Base-by-base conservation (phyloP, 2,113 vertebrate species). In the Neotoma lepida region DNA sequence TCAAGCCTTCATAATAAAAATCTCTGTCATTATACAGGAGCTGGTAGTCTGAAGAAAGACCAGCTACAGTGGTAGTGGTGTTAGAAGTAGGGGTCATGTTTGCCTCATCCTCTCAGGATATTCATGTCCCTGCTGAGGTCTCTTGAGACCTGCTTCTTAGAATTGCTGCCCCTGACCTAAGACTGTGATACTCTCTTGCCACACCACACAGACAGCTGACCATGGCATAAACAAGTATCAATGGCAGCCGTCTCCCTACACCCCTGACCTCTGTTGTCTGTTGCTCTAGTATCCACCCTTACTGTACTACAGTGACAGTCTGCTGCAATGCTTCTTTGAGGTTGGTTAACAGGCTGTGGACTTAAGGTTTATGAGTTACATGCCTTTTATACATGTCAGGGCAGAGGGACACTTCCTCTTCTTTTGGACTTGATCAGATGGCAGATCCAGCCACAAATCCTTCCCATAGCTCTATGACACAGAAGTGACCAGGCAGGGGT, bases 171-270 rank as follows among this genome's bases (percentile, higher is more conserved):
- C 33, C 61, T 15, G 87, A 41, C 49, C 61, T 26, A 35, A 0
- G 49, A 18, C 73, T 61, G 73, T 80, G 35, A 68, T 18, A 9
- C 13, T 17, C 49, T 73, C 26, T 28, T 22, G 61, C 58, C 51
- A 4, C 7, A 4, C 4, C 9, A 7, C 44, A 39, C 0, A 28
- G 56, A 26, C 0, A 26, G 10, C 22, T 76, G 1, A 1, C 18
- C 28, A 8, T 8, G 22, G 22, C 35, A 39, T 8, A 41, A 71
- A 85, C 28, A 30, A 8, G 33, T 4, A 39, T 3, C 22, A 30
- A 4, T 39, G 39, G 41, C 46, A 18, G 41, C 66, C 13, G 9
- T 20, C 0, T 51, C 24, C 56, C 56, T 89, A 20, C 2, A 4
- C 12, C 14, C 39, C 85, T 10, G 77, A 39, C 56, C 77, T 18